Base-by-base conservation (phyloP, 2,888 invertebrate species). In the Hermodice carunculata region DNA sequence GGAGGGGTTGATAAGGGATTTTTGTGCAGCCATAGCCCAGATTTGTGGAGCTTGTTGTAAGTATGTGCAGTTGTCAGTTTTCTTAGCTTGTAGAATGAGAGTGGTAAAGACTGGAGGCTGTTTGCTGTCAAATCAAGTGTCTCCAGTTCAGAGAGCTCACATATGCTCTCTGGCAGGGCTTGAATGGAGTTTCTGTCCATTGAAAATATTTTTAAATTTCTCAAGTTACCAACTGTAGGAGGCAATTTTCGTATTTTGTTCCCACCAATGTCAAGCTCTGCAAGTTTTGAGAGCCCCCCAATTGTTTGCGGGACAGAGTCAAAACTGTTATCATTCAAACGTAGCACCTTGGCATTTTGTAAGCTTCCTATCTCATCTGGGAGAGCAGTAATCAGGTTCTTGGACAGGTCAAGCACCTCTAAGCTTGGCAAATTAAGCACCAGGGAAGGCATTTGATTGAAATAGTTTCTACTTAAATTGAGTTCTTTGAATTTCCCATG, bases 1-100 rank as follows among this genome's bases (percentile, higher is more conserved):
- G 85, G 85, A 14, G 84, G 85, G 43, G 76, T 75, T 29, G 71
- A 79, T 31, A 85, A 70, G 8, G 85, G 85, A 62, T 85, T 85
- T 57, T 78, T 78, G 71, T 84, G 80, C 49, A 85, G 71, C 85
- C 85, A 85, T 51, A 85, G 71, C 3, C 85, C 85, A 69, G 73
- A 60, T 63, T 81, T 82, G 19, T 75, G 69, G 22, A 82, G 71
- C 43, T 83, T 81, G 37, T 74, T 69, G 69, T 79, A 85, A 8
- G 76, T 75, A 64, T 85, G 85, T 5, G 83, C 83, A 31, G 69
- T 73, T 29, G 70, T 77, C 4, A 85, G 64, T 8, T 76, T 76
- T 40, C 71, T 73, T 61, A 85, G 71, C 43, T 77, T 74, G 66
- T 80, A 78, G 71, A 85, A 69, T 54, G 76, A 75, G 66, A 82